A percentile compares a stretch with the other conserved stretches of the same genome.
phyloP scores from a whole-genome alignment of 2,113 vertebrate species.

The Fulmarus glacialis region DNA sequence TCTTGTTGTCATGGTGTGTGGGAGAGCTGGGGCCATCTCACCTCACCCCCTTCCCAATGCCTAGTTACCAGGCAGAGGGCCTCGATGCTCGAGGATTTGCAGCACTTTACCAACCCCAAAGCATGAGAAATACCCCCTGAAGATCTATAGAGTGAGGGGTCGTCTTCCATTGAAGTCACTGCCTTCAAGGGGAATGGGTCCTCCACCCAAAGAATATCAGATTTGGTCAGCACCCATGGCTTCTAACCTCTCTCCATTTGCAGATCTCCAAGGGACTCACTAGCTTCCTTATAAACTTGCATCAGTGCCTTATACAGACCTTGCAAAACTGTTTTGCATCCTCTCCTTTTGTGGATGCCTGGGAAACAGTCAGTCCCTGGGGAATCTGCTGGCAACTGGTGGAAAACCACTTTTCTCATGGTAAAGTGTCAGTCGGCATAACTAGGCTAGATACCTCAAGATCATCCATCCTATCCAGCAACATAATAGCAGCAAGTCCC shows the following conservation, averaged over 20 bases:
- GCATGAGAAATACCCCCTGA: neutral
- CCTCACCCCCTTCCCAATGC: rapidly evolving
- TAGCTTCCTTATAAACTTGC: neutral
- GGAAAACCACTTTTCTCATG: neutral
- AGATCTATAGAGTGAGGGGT: neutral
- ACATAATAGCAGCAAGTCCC: neutral
- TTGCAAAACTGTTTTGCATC: neutral
- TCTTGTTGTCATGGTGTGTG: neutral
- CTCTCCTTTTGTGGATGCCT: neutral
- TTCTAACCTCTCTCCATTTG: neutral
- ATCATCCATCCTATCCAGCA: neutral
- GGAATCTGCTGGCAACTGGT: neutral
- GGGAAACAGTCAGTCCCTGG: neutral
- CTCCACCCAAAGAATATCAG: neutral
- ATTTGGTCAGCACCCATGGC: neutral
- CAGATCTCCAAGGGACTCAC: rapidly evolving
- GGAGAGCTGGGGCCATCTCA: neutral
- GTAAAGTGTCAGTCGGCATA: neutral
- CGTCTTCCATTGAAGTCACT: neutral
- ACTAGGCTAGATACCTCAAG: neutral
- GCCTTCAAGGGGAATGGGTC: neutral
- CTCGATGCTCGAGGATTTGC: neutral
- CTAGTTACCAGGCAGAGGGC: neutral
- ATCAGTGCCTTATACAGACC: neutral
- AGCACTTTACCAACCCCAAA: neutral